phyloP scores from a whole-genome alignment of 2,797 vertebrate genomes.

The Spondyliosoma cantharus region DNA sequence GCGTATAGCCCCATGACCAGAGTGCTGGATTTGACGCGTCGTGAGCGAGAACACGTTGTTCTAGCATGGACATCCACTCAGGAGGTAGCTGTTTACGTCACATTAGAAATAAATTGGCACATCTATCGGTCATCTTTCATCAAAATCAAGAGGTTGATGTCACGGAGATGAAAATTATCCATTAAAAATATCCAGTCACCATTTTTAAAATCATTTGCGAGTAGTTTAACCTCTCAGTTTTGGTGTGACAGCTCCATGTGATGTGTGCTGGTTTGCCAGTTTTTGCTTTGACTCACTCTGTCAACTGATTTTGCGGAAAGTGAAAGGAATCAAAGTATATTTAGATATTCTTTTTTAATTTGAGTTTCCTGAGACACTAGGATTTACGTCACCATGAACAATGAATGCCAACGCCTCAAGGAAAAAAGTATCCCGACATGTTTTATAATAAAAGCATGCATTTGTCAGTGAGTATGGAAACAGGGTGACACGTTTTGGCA shows the following conservation, averaged over 20 bases:
- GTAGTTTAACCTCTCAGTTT: constrained; percentile 7
- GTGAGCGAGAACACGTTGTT: too few relatives aligned
- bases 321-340: not conserved
- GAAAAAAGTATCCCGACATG: not conserved
- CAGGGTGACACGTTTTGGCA: constrained; percentile 32
- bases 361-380: not conserved
- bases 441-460: constrained; percentile 11
- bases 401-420: not conserved
- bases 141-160: constrained; percentile 10
- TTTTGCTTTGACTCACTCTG: constrained; percentile 18
- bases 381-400: constrained; percentile 4
- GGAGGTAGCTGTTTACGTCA: not conserved
- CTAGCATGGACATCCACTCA: not conserved
- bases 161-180: not conserved
- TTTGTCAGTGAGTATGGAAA: constrained; percentile 20
- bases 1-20: too few relatives aligned
- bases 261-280: not conserved
- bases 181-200: not conserved
- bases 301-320: not conserved
- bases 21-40: too few relatives aligned
- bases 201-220: not conserved
- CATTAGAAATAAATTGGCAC: not conserved
- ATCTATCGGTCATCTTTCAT: constrained; percentile 8
- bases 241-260: not conserved
- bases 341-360: constrained; percentile 13